Evolutionary conservation across 2,797 vertebrate genomes (phyloP).

Genomic region (Paratrypauchen microcephalus): DNA sequence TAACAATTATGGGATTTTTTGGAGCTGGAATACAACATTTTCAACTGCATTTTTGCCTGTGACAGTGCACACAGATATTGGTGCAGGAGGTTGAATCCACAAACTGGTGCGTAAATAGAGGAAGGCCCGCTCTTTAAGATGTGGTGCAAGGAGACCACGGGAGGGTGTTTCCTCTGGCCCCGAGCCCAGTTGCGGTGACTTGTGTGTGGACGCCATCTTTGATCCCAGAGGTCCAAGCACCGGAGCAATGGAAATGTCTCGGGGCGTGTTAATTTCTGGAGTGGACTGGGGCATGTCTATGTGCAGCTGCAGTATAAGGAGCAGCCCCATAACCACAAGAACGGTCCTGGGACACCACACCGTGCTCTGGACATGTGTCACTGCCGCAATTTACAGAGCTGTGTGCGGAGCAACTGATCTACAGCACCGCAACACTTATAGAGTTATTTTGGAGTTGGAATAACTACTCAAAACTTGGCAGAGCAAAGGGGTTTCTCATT

Average conservation of each 20-base stretch:
- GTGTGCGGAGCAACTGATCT: not conserved
- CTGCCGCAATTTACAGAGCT: constrained; percentile 79
- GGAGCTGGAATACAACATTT: not conserved
- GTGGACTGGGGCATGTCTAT: constrained; percentile 58
- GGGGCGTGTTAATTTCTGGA: constrained; percentile 74
- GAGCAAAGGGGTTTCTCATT: constrained; percentile 55
- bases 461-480: constrained; percentile 42
- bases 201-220: constrained; percentile 69
- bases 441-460: constrained; percentile 78
- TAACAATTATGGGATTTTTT: too few relatives aligned
- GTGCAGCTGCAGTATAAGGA: constrained; percentile 70
- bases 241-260: constrained; percentile 75
- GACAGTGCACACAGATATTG: constrained; percentile 70
- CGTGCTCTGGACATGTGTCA: constrained; percentile 80
- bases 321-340: constrained; percentile 71
- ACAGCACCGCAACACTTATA: constrained; percentile 64
- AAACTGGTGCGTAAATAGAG: constrained; percentile 80
- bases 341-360: constrained; percentile 63
- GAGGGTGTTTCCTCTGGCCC: constrained; percentile 80
- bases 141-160: constrained; percentile 80
- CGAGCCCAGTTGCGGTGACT: constrained; percentile 71
- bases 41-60: constrained; percentile 48
- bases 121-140: constrained; percentile 85
- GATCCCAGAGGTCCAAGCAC: constrained; percentile 65
- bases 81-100: constrained; percentile 54